phyloP scores from a whole-genome alignment of 2,797 vertebrate species.

The Menidia menidia region DNA sequence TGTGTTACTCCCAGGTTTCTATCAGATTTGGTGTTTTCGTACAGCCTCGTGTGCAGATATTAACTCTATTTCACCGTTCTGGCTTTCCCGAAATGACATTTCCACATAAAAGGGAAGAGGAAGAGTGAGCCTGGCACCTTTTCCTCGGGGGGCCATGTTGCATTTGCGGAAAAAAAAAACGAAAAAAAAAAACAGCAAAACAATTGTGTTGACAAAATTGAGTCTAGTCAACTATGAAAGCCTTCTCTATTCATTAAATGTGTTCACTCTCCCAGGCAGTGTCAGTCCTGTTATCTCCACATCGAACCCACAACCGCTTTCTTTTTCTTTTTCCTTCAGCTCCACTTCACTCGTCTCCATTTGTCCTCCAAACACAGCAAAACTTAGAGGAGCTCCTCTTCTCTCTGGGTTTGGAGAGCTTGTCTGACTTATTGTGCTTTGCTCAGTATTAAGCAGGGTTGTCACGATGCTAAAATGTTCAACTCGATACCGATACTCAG shows the following conservation, averaged over 20 bases:
- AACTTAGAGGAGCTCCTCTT: slow-evolving; percentile 42
- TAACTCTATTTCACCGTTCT: slow-evolving; percentile 5
- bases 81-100: slow-evolving; percentile 27
- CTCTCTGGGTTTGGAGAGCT: not conserved
- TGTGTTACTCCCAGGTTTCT: not conserved
- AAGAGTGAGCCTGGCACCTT: slow-evolving; percentile 25
- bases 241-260: slow-evolving; percentile 64
- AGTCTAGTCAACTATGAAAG: slow-evolving; percentile 55
- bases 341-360: slow-evolving; percentile 55
- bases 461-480: too few species aligned
- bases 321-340: too few species aligned
- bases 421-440: too few species aligned
- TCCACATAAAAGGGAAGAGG: not conserved
- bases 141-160: slow-evolving; percentile 22
- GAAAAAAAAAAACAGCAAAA: not conserved
- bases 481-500: too few species aligned
- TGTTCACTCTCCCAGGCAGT: slow-evolving; percentile 57
- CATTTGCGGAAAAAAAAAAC: slow-evolving; percentile 35
- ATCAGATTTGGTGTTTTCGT: not conserved
- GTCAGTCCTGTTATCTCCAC: slow-evolving; percentile 64
- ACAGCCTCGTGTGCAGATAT: not conserved
- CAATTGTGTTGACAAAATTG: slow-evolving; percentile 59
- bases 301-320: slow-evolving; percentile 57
- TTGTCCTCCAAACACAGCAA: slow-evolving; percentile 40
- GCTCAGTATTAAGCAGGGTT: too few species aligned